Percentiles rank a stretch among this genome's conserved stretches.
Evolutionary conservation across 2,888 invertebrate species (phyloP).

Genomic region (Lucinisca nassula): DNA sequence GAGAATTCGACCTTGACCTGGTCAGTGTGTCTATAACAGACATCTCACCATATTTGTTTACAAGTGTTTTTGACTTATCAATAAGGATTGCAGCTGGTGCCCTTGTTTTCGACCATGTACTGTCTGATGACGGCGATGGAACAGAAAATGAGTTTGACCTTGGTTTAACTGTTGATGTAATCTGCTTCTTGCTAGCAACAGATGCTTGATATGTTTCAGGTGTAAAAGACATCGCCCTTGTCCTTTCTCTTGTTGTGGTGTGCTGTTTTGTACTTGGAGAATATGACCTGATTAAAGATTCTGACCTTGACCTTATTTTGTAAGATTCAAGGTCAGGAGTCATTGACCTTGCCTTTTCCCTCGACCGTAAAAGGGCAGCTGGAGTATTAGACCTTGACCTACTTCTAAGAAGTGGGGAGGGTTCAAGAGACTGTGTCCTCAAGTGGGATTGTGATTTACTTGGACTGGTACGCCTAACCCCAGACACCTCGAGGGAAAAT

Average conservation of each 20-base stretch:
- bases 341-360: slow-evolving; percentile 38
- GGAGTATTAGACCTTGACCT: background rate
- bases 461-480: slow-evolving; percentile 11
- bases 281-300: background rate
- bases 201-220: background rate
- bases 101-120: background rate
- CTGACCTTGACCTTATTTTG: slow-evolving; percentile 38
- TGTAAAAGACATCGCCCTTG: slow-evolving; percentile 23
- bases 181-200: background rate
- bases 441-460: slow-evolving; percentile 1
- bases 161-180: slow-evolving; percentile 28
- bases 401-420: background rate
- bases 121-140: background rate
- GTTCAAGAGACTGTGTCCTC: slow-evolving; percentile 37
- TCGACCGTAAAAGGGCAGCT: background rate
- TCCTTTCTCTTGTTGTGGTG: slow-evolving; percentile 2
- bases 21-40: background rate
- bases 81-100: background rate
- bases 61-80: background rate
- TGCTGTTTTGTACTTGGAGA: background rate
- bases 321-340: slow-evolving; percentile 13
- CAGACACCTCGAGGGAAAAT: slow-evolving; percentile 57
- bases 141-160: slow-evolving; percentile 58
- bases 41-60: background rate
- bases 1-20: background rate